phyloP scores from a whole-genome alignment of 2,113 vertebrate genomes.

The Indicator indicator region DNA sequence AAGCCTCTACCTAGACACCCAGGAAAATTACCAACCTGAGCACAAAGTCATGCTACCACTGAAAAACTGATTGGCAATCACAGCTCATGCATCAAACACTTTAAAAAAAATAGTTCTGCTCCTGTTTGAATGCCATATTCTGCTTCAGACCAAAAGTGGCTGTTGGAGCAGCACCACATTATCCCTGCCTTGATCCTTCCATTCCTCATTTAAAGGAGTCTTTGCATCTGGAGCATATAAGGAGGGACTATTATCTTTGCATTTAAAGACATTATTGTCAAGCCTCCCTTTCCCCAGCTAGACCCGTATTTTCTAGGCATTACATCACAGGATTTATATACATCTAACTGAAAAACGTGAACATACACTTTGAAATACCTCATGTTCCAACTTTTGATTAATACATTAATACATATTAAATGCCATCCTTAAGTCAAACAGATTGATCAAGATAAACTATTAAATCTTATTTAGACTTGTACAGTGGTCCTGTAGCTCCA shows the following conservation, averaged over 20 bases:
- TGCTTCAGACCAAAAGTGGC: not conserved
- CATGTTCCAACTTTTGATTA: not conserved
- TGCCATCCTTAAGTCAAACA: not conserved
- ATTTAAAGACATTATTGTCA: not conserved
- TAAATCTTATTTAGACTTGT: not conserved
- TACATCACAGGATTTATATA: too few species aligned
- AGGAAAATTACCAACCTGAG: not conserved
- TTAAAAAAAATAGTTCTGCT: not conserved
- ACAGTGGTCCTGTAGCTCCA: not conserved
- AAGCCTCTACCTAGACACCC: not conserved
- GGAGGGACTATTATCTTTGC: not conserved
- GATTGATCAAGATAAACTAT: not conserved
- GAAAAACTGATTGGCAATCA: not conserved
- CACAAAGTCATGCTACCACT: not conserved
- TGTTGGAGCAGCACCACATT: not conserved
- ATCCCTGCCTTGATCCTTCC: not conserved
- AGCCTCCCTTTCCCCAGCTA: rapidly evolving
- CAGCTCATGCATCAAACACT: not conserved
- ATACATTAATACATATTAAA: not conserved
- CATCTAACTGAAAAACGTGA: too few species aligned
- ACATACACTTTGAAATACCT: not conserved
- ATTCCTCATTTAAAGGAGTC: not conserved
- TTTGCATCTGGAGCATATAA: not conserved
- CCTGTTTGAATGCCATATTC: not conserved
- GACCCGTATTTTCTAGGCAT: not conserved